Base-by-base conservation (phyloP, 2,888 invertebrate genomes). In the Luperina testacea region DNA sequence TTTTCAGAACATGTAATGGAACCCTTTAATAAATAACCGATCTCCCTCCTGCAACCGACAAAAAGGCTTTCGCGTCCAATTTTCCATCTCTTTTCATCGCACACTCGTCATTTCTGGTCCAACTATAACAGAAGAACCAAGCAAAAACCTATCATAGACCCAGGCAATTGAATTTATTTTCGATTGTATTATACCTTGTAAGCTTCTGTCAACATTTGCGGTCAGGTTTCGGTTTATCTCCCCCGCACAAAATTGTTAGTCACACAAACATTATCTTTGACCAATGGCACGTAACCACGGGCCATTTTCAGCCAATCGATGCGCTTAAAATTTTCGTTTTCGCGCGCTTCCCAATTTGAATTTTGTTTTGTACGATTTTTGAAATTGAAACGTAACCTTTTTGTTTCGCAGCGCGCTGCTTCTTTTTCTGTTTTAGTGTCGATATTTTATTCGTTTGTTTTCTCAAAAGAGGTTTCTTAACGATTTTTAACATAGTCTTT, bases 261-360 rank as follows among this genome's bases (percentile, higher is more conserved):
- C 93, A 90, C 92, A 93, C 94, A 94, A 96, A 95, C 93, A 95
- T 97, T 96, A 96, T 97, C 96, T 96, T 95, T 95, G 95, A 94
- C 97, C 97, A 97, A 97, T 97, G 94, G 95, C 90, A 94, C 93
- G 93, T 93, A 92, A 92, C 94, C 93, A 90, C 88, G 88, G 90
- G 89, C 91, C 92, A 92, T 95, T 96, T 95, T 92, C 93, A 93
- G 92, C 97, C 97, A 97, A 97, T 96, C 92, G 92, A 93, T 91
- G 92, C 86, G 89, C 90, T 90, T 87, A 90, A 91, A 91, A 88
- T 90, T 91, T 93, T 92, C 87, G 91, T 91, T 94, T 94, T 94
- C 90, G 91, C 90, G 91, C 92, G 92, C 88, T 94, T 92, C 90
- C 86, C 83, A 91, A 91, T 94, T 94, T 90, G 86, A 92, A 91